phyloP scores from a whole-genome alignment of 2,797 vertebrate species.

The Periparus ater region DNA sequence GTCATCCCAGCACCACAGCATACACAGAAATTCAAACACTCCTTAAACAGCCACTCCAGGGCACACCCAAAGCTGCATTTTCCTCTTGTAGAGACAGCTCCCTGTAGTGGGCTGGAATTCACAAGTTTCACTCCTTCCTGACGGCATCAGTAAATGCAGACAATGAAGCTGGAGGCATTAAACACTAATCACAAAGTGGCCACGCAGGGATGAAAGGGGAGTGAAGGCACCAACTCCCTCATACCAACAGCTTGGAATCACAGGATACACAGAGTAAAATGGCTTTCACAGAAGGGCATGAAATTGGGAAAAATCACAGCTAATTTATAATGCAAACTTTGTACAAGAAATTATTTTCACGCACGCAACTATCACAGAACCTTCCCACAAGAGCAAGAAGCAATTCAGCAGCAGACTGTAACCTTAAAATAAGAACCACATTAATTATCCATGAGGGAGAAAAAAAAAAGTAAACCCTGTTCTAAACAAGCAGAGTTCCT shows the following conservation, averaged over 20 bases:
- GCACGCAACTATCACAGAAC: not conserved
- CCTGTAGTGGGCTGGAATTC: not conserved
- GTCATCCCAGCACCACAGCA: not conserved
- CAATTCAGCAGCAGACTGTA: not conserved
- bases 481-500: not conserved
- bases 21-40: not conserved
- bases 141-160: not conserved
- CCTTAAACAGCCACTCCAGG: not conserved
- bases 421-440: not conserved
- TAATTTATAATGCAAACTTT: not conserved
- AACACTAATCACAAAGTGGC: not conserved
- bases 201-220: not conserved
- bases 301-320: not conserved
- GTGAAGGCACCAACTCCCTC: not conserved
- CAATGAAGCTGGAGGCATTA: not conserved
- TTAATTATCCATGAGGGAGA: not conserved
- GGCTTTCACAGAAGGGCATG: not conserved
- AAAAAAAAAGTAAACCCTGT: not conserved
- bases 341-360: not conserved
- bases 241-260: not conserved
- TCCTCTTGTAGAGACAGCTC: not conserved
- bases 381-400: not conserved
- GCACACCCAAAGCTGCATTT: not conserved
- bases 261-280: not conserved
- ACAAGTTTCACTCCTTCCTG: not conserved